Evolutionary conservation across 2,888 invertebrate genomes (phyloP).

Genomic region (Nineta flava): DNA sequence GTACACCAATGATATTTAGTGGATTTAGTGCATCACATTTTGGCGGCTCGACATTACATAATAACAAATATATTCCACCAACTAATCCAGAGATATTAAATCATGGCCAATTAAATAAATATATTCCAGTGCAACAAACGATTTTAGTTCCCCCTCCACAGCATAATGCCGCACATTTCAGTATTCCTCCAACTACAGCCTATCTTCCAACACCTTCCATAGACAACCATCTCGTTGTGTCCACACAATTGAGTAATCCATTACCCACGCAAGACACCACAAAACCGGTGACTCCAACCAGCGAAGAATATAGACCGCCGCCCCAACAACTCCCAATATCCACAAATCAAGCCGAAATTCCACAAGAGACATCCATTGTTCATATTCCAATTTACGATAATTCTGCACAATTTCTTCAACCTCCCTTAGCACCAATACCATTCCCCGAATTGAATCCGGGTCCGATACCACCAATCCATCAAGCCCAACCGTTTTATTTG

Average conservation of each 20-base stretch:
- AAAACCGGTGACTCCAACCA: slow-evolving; percentile 11
- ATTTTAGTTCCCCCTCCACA: slow-evolving; percentile 15
- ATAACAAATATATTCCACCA: too few species aligned
- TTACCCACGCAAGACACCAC: slow-evolving; percentile 21
- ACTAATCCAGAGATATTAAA: too few species aligned
- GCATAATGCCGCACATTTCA: not conserved
- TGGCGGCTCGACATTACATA: too few species aligned
- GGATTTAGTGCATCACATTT: too few species aligned
- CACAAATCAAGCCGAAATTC: slow-evolving; percentile 13
- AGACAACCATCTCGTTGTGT: slow-evolving; percentile 14
- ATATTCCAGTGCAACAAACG: slow-evolving; percentile 11
- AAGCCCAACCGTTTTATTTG: slow-evolving; percentile 36
- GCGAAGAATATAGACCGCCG: slow-evolving; percentile 17
- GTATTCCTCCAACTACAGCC: slow-evolving; percentile 10
- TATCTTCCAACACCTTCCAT: too few species aligned
- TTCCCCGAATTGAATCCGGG: slow-evolving; percentile 29
- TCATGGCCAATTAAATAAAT: too few species aligned
- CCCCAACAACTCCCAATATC: slow-evolving; percentile 18
- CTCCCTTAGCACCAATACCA: slow-evolving; percentile 11
- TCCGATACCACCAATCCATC: slow-evolving; percentile 44
- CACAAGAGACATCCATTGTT: not conserved
- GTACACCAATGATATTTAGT: not conserved
- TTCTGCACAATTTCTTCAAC: slow-evolving; percentile 7
- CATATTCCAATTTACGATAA: slow-evolving; percentile 7
- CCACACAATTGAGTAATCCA: slow-evolving; percentile 26